Base-by-base conservation (phyloP, 1,140 invertebrate genomes). In the Maniola jurtina region DNA sequence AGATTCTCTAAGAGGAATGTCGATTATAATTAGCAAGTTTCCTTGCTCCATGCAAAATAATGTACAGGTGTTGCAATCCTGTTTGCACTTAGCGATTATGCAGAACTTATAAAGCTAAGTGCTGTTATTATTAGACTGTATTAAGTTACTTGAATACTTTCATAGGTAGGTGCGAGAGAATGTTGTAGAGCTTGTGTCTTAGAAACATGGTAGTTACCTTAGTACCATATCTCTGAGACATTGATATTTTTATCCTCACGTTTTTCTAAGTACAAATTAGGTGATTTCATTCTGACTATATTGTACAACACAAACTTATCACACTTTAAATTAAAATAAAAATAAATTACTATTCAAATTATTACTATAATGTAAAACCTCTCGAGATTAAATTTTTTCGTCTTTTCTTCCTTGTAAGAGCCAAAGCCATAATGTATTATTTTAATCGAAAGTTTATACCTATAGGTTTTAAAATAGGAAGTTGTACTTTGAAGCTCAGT, bases 61-160 rank as follows among this genome's bases (percentile, higher is more conserved):
- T 34, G 52, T 55, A 55, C 52, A 55, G 52, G 52, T 55, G 52
- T 55, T 55, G 52, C 52, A 34, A 55, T 55, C 52, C 34, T 55
- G 52, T 55, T 55, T 34, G 25, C 52, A 34, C 52, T 55, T 34
- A 55, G 52, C 6, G 52, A 55, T 55, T 55, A 55, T 34, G 34
- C 13, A 11, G 33, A 34, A 34, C 16, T 55, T 55, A 34, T 55
- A 55, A 15, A 8, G 52, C 52, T 55, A 34, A 55, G 14, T 14
- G 33, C 15, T 16, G 11, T 8, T 34, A 55, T 55, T 55, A 55
- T 55, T 55, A 55, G 52, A 33, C 16, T 34, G 7, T 55, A 9
- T 34, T 48, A n/a, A n/a, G 14, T 48, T 48, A 48, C 47, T 10
- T n/a, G 6, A 15, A 48, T 25, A n/a, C 47, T 48, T 42, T 10